These are phyloP conservation scores for Leptarthrus brevirostris DNA, from an alignment of 2,888 invertebrate species.

Conservation along the genomic window DNA sequence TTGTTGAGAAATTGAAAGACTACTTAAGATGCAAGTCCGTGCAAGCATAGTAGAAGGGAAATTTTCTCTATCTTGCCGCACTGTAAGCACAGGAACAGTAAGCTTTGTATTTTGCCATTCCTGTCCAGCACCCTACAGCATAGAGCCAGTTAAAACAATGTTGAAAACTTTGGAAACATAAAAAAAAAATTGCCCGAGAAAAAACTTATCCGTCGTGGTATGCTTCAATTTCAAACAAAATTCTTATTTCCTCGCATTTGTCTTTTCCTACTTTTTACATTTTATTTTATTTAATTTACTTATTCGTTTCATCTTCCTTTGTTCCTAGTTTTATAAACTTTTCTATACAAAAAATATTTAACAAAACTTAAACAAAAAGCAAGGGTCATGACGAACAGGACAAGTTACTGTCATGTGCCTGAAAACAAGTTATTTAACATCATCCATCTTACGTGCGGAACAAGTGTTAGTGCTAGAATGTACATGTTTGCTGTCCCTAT, in stretches of 20 bases:
- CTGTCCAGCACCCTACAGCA: neutral
- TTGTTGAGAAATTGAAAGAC: slow-evolving; percentile 33
- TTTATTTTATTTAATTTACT: neutral
- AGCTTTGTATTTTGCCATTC: neutral
- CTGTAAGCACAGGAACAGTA: neutral
- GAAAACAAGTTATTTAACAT: slow-evolving; percentile 39
- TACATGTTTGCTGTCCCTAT: slow-evolving; percentile 11
- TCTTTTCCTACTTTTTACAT: neutral
- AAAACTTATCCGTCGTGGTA: slow-evolving; percentile 26
- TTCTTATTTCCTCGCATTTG: slow-evolving; percentile 26
- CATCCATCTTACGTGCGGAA: slow-evolving; percentile 44
- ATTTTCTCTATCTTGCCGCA: neutral
- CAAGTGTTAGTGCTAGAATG: slow-evolving; percentile 17
- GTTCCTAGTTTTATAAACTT: neutral
- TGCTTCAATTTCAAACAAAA: slow-evolving; percentile 34
- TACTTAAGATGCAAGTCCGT: slow-evolving; percentile 31
- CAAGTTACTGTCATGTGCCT: slow-evolving; percentile 53
- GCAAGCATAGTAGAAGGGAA: slow-evolving; percentile 8
- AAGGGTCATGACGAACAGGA: neutral
- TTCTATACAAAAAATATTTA: slow-evolving; percentile 21
- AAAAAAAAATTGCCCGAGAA: slow-evolving; percentile 16
- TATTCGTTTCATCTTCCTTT: slow-evolving; percentile 3
- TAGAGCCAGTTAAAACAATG: slow-evolving; percentile 38
- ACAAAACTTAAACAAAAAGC: slow-evolving; percentile 29
- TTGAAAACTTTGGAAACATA: slow-evolving; percentile 33